Evolutionary conservation across 2,888 invertebrate species (phyloP).

Genomic region (Nomada lathburiana): DNA sequence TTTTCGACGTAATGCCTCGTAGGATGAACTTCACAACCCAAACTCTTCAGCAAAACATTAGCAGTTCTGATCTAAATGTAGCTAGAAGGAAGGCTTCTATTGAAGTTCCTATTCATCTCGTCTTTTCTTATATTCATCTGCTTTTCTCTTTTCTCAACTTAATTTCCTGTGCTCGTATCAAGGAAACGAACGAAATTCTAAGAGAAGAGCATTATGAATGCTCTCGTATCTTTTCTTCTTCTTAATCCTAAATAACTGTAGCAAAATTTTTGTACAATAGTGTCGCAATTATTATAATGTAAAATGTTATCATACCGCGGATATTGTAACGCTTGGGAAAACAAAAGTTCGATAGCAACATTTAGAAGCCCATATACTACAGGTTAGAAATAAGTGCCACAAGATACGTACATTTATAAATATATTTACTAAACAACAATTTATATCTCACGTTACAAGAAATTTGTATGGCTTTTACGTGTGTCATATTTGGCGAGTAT

Average conservation of each 20-base stretch:
- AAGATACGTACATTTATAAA: too few species aligned
- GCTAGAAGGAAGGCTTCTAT: constrained; percentile 74
- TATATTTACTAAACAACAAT: too few species aligned
- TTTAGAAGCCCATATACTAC: too few species aligned
- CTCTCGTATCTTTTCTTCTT: constrained; percentile 42
- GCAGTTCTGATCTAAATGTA: constrained; percentile 76
- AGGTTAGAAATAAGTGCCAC: too few species aligned
- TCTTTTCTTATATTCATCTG: background rate
- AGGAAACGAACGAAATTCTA: constrained; percentile 49
- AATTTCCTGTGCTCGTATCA: constrained; percentile 72
- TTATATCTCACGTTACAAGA: too few species aligned
- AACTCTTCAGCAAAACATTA: constrained; percentile 70
- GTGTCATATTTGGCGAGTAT: too few species aligned
- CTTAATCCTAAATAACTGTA: constrained; percentile 51
- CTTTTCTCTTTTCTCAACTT: constrained; percentile 53
- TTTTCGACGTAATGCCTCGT: background rate
- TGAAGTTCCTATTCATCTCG: constrained; percentile 67
- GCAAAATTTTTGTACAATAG: background rate
- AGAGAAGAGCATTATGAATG: constrained; percentile 48
- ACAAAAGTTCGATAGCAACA: too few species aligned
- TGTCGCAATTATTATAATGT: too few species aligned
- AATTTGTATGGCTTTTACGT: too few species aligned
- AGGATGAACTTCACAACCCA: background rate
- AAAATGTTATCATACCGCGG: background rate
- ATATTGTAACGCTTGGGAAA: background rate